Evolutionary conservation across 53 echinoderm and acorn worm genomes (phyloP).

Genomic region (Temnopleurus reevesii): DNA sequence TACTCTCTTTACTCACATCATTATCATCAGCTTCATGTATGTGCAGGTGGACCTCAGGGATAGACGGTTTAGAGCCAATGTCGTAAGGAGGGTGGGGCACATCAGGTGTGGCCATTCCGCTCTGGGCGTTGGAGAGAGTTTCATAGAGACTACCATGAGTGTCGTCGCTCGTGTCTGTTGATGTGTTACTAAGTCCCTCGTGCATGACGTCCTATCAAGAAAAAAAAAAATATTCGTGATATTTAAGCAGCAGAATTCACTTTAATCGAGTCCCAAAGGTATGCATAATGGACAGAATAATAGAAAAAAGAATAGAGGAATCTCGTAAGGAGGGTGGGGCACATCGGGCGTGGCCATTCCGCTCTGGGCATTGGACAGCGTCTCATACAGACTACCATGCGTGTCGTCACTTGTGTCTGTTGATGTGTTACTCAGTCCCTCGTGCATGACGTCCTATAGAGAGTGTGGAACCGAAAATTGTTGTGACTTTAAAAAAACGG

Average conservation of each 20-base stretch:
- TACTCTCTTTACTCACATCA: no score
- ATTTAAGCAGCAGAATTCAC: no score
- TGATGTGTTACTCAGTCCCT: constrained; percentile 33
- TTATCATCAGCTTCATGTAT: constrained; percentile 34
- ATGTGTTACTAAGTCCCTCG: constrained; percentile 34
- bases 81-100: constrained; percentile 31
- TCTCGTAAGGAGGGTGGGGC: constrained; percentile 36
- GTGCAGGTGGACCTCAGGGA: constrained; percentile 22
- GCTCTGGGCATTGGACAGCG: constrained; percentile 63
- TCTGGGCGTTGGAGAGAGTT: constrained; percentile 64
- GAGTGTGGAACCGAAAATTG: no score
- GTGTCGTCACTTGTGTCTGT: constrained; percentile 51
- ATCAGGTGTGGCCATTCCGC: constrained; percentile 35
- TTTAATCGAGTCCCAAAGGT: no score
- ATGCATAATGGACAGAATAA: no score
- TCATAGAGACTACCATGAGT: constrained; percentile 71
- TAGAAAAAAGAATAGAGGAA: no score
- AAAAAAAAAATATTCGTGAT: background rate
- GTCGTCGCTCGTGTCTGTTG: constrained; percentile 44
- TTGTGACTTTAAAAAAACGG: no score
- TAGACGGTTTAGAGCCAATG: background rate
- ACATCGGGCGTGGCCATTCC: constrained; percentile 29
- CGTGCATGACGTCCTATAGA: constrained; percentile 48
- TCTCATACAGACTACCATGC: constrained; percentile 71
- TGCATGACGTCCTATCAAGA: constrained; percentile 39